Evolutionary conservation across 2,888 invertebrate genomes (phyloP), one percentile per base, ranked within the genome.

Genomic region (Drosophila tanythrix): DNA sequence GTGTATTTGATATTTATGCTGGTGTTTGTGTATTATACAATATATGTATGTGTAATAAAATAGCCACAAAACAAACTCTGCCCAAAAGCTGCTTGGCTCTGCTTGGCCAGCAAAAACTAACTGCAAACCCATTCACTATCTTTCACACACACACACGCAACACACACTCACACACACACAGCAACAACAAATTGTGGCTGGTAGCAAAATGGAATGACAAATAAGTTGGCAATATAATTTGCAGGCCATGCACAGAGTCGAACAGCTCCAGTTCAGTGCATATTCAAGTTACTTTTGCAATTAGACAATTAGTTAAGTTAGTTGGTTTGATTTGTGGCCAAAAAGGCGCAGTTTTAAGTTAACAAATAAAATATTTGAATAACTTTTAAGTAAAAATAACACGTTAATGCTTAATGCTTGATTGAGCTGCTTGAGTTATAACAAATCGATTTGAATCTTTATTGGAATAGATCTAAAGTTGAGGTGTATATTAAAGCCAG

Each of bases 1-100:
- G 58, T 70, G 76, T 66, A 71, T 82, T 66, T 82, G 65, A 75
- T 74, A 85, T 88, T 83, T 81, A 69, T 81, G 70, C 59, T 76
- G 52, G 67, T 87, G 75, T 81, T 77, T 75, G 85, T 74, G 68
- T 77, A 76, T 81, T 83, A 82, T 83, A 84, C 71, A 66, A 77
- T 81, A 67, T 67, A 69, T 21, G 21, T 1, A 21, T 55, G 52
- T 57, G 72, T 70, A 73, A 82, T 86, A 79, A 89, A 87, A 82
- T 84, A 84, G 76, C 81, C 84, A 71, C 84, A 87, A 87, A 87
- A 81, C 89, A 87, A 87, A 87, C 84, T 79, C 79, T 76, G 81
- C 40, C 73, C 86, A 70, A 81, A 85, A 83, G 68, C 79, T 70
- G 71, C 46, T 46, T 46, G 56, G 38, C 76, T 48, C 74, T 74